These are phyloP conservation scores for Cryptocephalus moraei DNA, from an alignment of 2,888 invertebrate species.

Conservation along the genomic window DNA sequence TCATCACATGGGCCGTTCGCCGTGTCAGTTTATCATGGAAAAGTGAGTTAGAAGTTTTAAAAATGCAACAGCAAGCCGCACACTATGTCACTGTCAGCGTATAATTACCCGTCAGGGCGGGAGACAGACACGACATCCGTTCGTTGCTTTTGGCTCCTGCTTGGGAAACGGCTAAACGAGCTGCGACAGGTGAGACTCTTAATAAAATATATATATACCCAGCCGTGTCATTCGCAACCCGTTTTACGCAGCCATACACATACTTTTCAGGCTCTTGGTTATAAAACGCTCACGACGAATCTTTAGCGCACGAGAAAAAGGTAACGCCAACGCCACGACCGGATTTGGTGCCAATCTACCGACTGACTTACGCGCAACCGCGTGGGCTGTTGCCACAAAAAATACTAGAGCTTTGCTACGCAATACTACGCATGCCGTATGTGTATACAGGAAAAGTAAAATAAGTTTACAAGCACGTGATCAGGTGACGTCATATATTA, in stretches of 20 bases:
- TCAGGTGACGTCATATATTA: no score
- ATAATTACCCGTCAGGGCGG: constrained; percentile 38
- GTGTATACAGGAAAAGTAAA: no score
- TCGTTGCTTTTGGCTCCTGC: constrained; percentile 22
- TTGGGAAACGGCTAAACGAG: constrained; percentile 28
- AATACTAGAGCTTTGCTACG: no score
- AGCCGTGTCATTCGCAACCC: constrained; percentile 29
- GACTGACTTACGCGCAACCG: no score
- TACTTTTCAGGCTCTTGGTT: neutral
- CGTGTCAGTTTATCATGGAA: constrained; percentile 14
- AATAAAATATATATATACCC: constrained; percentile 34
- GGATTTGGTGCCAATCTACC: no score
- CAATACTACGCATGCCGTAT: no score
- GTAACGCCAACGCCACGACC: no score
- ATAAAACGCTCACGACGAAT: no score
- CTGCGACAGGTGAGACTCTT: constrained; percentile 38
- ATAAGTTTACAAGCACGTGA: no score
- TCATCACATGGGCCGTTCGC: constrained; percentile 4
- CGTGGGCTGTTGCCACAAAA: no score
- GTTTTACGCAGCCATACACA: constrained; percentile 23
- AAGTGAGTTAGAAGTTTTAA: constrained; percentile 26
- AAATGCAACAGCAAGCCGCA: constrained; percentile 36
- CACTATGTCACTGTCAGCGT: constrained; percentile 39
- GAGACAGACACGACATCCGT: constrained; percentile 36
- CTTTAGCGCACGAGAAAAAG: no score